Percentiles rank a stretch among this genome's conserved stretches.
phyloP scores from a whole-genome alignment of 2,888 invertebrate genomes.

The Mesoligia furuncula region DNA sequence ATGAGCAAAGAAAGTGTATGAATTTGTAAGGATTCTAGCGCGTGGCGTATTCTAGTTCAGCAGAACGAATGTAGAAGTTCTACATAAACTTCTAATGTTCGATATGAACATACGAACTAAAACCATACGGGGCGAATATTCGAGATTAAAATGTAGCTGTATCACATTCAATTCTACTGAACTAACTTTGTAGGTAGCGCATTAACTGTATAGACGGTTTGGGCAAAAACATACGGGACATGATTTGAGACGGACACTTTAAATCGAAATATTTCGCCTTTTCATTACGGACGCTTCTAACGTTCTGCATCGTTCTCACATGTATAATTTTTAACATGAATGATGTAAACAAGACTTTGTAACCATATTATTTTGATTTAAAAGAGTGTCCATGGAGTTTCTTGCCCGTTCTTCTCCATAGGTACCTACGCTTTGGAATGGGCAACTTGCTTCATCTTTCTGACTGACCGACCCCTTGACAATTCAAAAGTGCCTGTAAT shows the following conservation, averaged over 20 bases:
- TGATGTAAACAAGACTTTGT: too few relatives aligned
- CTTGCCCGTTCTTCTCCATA: too few relatives aligned
- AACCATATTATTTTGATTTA: too few relatives aligned
- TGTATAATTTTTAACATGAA: too few relatives aligned
- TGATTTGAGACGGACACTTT: neutral
- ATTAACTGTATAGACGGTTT: constrained; percentile 12
- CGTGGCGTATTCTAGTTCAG: constrained; percentile 9
- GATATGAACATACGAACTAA: neutral
- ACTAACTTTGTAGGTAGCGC: constrained; percentile 25
- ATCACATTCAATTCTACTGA: constrained; percentile 20
- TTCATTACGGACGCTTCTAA: too few relatives aligned
- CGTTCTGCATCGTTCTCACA: too few relatives aligned
- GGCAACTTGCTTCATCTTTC: too few relatives aligned
- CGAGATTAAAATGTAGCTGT: constrained; percentile 23
- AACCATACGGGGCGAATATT: constrained; percentile 10
- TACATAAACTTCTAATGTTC: constrained; percentile 6
- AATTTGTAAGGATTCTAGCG: neutral
- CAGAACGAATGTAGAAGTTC: constrained; percentile 12
- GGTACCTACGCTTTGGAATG: too few relatives aligned
- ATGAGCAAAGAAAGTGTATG: neutral
- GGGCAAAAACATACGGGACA: neutral
- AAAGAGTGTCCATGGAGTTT: too few relatives aligned
- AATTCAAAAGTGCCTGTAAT: too few relatives aligned
- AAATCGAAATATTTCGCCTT: too few relatives aligned
- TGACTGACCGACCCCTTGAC: too few relatives aligned